These are phyloP conservation scores for Melanogrammus aeglefinus DNA, from an alignment of 2,797 vertebrate genomes.

Conservation along the genomic window DNA sequence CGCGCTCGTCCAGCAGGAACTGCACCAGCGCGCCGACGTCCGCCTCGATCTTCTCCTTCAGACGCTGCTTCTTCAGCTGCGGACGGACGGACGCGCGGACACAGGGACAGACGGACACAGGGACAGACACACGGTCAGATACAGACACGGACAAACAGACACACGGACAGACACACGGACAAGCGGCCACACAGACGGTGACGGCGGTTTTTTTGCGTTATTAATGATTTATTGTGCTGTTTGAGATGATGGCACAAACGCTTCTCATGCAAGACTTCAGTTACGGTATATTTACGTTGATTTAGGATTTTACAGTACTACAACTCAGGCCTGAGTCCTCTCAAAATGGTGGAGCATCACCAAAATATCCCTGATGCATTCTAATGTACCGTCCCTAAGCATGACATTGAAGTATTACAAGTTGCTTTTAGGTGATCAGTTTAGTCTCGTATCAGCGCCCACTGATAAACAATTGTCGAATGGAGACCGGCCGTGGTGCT, in stretches of 20 bases:
- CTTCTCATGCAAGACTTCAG: no score
- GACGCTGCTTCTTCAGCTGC: constrained; percentile 71
- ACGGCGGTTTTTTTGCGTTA: not conserved
- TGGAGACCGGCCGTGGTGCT: not conserved
- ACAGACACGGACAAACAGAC: not conserved
- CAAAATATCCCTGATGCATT: no score
- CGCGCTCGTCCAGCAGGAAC: constrained; percentile 77
- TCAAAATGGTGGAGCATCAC: no score
- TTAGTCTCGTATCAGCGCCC: not conserved
- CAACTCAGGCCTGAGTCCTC: no score
- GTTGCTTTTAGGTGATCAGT: not conserved
- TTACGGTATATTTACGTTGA: no score
- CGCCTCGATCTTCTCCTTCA: constrained; percentile 78
- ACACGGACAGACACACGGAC: not conserved
- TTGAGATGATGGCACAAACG: no score
- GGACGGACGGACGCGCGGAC: not conserved
- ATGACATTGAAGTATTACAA: not conserved
- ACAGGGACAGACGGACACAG: not conserved
- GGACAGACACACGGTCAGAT: not conserved
- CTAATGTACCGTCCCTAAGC: no score
- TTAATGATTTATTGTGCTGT: no score
- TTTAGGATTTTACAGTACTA: no score
- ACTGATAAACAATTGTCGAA: not conserved
- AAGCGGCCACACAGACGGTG: not conserved
- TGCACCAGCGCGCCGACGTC: constrained; percentile 77